Evolutionary conservation across 2,797 vertebrate genomes (phyloP).

Genomic region (Propithecus perrieri): DNA sequence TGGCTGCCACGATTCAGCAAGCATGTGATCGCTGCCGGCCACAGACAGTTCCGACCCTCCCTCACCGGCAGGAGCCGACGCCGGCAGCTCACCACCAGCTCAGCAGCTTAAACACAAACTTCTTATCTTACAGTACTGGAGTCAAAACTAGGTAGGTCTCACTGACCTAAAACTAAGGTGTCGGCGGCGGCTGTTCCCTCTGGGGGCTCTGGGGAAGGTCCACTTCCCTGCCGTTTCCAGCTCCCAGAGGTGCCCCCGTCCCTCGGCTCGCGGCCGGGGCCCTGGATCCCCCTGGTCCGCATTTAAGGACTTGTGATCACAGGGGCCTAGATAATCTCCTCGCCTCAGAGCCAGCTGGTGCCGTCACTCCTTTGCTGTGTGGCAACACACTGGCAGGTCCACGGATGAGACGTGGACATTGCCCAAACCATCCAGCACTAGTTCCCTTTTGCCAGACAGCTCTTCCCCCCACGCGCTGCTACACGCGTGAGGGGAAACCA

Average conservation of each 20-base stretch:
- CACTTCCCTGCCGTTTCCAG: background rate
- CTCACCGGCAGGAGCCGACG: background rate
- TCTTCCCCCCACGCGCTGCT: too few relatives aligned
- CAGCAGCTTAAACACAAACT: rapidly evolving
- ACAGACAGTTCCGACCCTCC: rapidly evolving
- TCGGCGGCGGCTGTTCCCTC: too few relatives aligned
- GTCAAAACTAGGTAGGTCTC: background rate
- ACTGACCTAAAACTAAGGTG: background rate
- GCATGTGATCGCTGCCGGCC: rapidly evolving
- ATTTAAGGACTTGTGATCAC: rapidly evolving
- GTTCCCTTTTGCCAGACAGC: too few relatives aligned
- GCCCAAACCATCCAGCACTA: too few relatives aligned
- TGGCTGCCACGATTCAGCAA: rapidly evolving
- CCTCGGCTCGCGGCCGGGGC: background rate
- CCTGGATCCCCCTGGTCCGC: background rate
- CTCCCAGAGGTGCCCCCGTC: rapidly evolving
- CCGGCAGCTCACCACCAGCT: background rate
- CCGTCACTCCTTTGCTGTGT: background rate
- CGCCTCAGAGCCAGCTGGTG: rapidly evolving
- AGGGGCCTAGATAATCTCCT: rapidly evolving
- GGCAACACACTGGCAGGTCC: rapidly evolving
- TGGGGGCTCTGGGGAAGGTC: background rate
- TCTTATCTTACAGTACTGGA: too few relatives aligned
- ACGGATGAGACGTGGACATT: rapidly evolving
- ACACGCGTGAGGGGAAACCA: too few relatives aligned